Evolutionary conservation across 2,797 vertebrate species (phyloP), one percentile per base, ranked within the genome.

Genomic region (Acipenser transmontanus): DNA sequence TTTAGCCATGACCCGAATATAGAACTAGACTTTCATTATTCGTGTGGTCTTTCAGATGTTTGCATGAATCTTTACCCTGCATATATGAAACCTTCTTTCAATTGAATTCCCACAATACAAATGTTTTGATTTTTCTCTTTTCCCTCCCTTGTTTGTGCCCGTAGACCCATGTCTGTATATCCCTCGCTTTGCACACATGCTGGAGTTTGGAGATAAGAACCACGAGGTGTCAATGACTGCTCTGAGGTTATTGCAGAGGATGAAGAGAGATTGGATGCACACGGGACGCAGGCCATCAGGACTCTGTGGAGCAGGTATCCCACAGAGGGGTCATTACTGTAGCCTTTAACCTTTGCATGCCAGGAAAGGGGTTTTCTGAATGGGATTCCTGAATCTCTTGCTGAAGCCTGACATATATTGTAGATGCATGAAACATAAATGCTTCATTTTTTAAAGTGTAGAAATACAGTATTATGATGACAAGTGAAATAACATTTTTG

Each of bases 231-330:
- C 95, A 70, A 99, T 98, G 96, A 98, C 95, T 0, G 97, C 97
- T 0, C 76, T 99, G 72, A 74, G 96, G 52, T 89, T 99, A 61
- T 80, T 99, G 66, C 96, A 98, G 89, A 89, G 96, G 76, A 99
- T 99, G 97, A 99, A 99, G 87, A 81, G 97, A 73, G 96, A 99
- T 86, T 99, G 97, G 97, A 99, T 99, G 95, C 97, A 99, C 87
- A 97, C 95, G 0, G 97, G 97, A 51, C 91, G 97, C 59, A 86
- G 97, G 63, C 97, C 97, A 1, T 96, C 97, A 0, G 97, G 97
- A 20, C 95, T 99, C 70, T 99, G 97, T 0, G 97, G 97, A 13
- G 97, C 97, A 76, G 97, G 97, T 99, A 80, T n/a, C 34, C 34
- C 4, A 34, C 2, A 34, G 34, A 34, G 34, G 34, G 34, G 34